phyloP scores from a whole-genome alignment of 2,888 invertebrate species.

The Magallana nippona region DNA sequence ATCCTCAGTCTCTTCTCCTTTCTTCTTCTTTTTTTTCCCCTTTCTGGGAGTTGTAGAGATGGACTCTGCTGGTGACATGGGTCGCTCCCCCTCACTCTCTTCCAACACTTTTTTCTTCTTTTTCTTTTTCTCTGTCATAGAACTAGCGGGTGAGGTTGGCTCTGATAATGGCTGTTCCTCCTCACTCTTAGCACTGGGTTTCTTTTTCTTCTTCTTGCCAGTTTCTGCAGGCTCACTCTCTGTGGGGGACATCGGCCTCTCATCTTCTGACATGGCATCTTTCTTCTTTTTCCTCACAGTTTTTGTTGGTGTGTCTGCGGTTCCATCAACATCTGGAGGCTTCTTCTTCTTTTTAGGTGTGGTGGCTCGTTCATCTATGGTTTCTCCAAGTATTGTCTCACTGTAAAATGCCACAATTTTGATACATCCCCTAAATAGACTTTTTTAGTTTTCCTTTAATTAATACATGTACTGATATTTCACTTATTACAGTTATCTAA shows the following conservation, averaged over 20 bases:
- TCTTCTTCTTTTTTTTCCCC: conserved; percentile 48
- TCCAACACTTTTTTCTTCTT: conserved; percentile 49
- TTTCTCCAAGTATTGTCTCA: conserved; percentile 49
- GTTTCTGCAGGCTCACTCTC: conserved; percentile 47
- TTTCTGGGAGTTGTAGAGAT: conserved; percentile 24
- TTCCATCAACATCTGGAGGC: conserved; percentile 43
- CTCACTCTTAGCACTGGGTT: conserved; percentile 4
- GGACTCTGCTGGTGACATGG: conserved; percentile 49
- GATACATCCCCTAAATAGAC: too few relatives aligned
- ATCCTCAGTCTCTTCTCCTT: conserved; percentile 39
- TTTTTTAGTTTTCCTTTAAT: too few relatives aligned
- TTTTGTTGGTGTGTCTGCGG: conserved; percentile 38
- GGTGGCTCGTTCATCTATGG: conserved; percentile 59
- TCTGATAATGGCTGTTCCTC: conserved; percentile 36
- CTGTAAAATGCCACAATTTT: background rate
- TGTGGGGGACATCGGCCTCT: conserved; percentile 42
- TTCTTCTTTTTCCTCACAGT: conserved; percentile 50
- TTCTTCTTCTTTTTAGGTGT: conserved; percentile 60
- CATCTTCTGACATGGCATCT: conserved; percentile 40
- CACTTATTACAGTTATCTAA: too few relatives aligned
- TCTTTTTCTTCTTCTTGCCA: conserved; percentile 56
- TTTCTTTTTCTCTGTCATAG: conserved; percentile 49
- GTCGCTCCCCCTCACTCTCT: conserved; percentile 47
- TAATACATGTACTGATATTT: too few relatives aligned
- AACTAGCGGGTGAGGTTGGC: conserved; percentile 28